Percentiles rank a stretch among this genome's conserved stretches.
Evolutionary conservation across 37 sponge, comb jelly and placozoan species (phyloP).

Genomic region (Diacarnus erythraeanus): DNA sequence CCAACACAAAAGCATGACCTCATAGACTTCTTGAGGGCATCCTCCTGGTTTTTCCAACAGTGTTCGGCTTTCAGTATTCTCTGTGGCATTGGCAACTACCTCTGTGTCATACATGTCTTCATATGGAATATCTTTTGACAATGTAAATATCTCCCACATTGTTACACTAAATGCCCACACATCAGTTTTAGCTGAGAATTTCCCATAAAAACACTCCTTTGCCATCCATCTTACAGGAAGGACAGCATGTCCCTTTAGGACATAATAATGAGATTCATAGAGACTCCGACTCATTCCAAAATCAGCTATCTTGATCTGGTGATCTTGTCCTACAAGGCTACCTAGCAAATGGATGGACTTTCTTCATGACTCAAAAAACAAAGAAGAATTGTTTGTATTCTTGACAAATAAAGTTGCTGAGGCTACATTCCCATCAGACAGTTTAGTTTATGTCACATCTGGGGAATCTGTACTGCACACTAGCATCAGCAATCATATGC

Average conservation of each 20-base stretch:
- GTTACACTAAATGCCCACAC: constrained; percentile 80
- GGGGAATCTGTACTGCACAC: no score
- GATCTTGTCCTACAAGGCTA: constrained; percentile 67
- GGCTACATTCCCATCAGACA: no score
- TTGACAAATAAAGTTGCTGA: no score
- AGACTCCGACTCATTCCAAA: constrained; percentile 73
- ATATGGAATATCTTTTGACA: constrained; percentile 52
- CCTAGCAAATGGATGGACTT: constrained; percentile 42
- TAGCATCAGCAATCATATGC: no score
- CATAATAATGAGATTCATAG: constrained; percentile 69
- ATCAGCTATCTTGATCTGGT: constrained; percentile 62
- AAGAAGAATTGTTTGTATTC: no score
- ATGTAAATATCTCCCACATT: constrained; percentile 74
- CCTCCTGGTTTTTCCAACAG: constrained; percentile 25
- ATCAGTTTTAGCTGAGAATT: constrained; percentile 72
- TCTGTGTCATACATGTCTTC: constrained; percentile 49
- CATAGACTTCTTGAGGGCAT: constrained; percentile 50
- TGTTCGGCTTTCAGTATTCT: background rate
- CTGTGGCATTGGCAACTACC: constrained; percentile 54
- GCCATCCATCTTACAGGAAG: constrained; percentile 81
- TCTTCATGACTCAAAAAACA: no score
- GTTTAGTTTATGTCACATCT: no score
- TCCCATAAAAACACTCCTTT: constrained; percentile 72
- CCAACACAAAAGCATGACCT: constrained; percentile 68
- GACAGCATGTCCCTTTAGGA: constrained; percentile 41